These are phyloP conservation scores for Tribolium freemani DNA, from an alignment of 2,888 invertebrate species.

Conservation along the genomic window DNA sequence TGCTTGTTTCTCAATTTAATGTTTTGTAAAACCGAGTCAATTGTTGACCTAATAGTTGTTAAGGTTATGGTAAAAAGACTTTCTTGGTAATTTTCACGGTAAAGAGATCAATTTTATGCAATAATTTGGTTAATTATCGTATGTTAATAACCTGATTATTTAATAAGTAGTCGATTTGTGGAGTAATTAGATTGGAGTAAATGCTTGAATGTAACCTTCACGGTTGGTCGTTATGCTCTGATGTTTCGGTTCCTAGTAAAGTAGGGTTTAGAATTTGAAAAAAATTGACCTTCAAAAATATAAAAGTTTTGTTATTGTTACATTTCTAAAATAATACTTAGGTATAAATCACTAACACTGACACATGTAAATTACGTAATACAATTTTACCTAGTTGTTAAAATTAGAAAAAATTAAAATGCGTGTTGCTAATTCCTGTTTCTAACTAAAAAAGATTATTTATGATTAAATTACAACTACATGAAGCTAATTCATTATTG, in stretches of 20 bases:
- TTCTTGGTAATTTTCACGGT: constrained; percentile 31
- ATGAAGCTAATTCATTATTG: too few relatives aligned
- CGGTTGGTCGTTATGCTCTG: constrained; percentile 16
- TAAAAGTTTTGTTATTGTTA: neutral
- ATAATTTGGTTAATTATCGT: constrained; percentile 1
- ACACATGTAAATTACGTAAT: too few relatives aligned
- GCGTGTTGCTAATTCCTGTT: too few relatives aligned
- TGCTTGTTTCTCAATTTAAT: constrained; percentile 27
- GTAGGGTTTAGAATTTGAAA: constrained; percentile 7
- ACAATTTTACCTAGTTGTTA: too few relatives aligned
- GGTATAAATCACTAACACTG: too few relatives aligned
- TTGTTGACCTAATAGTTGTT: constrained; percentile 36
- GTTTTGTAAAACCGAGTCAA: constrained; percentile 34
- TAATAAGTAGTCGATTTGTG: neutral
- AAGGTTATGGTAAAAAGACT: constrained; percentile 45
- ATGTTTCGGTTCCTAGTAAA: constrained; percentile 4
- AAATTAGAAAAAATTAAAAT: too few relatives aligned
- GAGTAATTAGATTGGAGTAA: constrained; percentile 9
- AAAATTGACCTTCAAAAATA: constrained; percentile 19
- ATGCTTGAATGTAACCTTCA: constrained; percentile 22
- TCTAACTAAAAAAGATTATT: too few relatives aligned
- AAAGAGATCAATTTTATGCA: constrained; percentile 16
- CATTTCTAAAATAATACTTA: neutral
- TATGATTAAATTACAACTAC: too few relatives aligned
- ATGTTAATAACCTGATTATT: constrained; percentile 27